Evolutionary conservation across 2,888 invertebrate species (phyloP), one percentile per base, ranked within the genome.

Genomic region (Cheilosia scutellata): DNA sequence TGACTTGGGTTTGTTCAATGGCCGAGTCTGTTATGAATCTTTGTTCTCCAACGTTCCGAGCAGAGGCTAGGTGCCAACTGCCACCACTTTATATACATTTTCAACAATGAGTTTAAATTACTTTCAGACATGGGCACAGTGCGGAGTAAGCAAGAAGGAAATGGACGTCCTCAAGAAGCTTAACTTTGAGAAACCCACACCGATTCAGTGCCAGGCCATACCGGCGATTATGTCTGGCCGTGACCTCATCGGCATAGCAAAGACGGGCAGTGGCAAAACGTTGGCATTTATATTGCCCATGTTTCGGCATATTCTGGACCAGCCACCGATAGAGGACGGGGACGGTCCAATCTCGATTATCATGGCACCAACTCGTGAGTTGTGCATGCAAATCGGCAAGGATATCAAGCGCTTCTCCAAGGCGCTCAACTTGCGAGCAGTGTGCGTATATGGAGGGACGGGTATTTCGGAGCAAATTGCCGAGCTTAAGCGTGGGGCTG

Each of bases 241-340:
- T 77, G 99, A 99, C 93, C 93, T 99, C 82, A 99, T 99, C 90
- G 99, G 99, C 72, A 99, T 99, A 91, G 99, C 99, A 1, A 99
- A 99, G 93, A 99, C 99, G 0, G 99, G 99, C 55, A 98, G 98
- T 90, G 99, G 99, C 40, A 99, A 99, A 93, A 99, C 99, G 0
- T 93, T 99, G 65, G 99, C 99, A 0, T 99, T 99, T 92, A 95
- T 99, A 78, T 93, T 99, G 78, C 99, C 99, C 0, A 98, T 99
- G 98, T 98, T 99, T 93, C 93, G 95, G 5, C 99, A 99, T 90
- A 97, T 99, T 33, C 92, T 98, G 78, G 99, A 99, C 92, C 99
- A 99, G 91, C 95, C 97, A 0, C 94, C 96, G 0, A 91, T 99
- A n/a, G 98, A 98, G 89, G 98, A 99, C 90, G 97, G 97, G 0